A percentile compares a stretch with the other conserved stretches of the same genome.
phyloP scores from a whole-genome alignment of 64 coral and sea anemone species.

The Pocillopora verrucosa region DNA sequence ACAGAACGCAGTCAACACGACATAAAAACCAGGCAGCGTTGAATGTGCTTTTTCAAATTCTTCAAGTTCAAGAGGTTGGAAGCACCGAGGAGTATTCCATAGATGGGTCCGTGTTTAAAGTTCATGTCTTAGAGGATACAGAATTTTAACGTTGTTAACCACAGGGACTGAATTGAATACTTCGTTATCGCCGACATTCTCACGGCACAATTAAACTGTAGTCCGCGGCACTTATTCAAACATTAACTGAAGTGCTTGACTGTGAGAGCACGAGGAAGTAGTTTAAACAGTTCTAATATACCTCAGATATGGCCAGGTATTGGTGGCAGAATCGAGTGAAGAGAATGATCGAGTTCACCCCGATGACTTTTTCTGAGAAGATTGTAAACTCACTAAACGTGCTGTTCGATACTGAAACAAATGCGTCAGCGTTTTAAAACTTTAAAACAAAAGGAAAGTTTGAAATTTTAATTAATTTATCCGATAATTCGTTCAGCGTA shows the following conservation, averaged over 20 bases:
- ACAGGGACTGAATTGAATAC: background rate
- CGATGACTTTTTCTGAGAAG: background rate
- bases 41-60: constrained; percentile 44
- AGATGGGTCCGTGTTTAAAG: constrained; percentile 4
- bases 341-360: too few species aligned
- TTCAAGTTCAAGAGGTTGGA: constrained; percentile 44
- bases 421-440: background rate
- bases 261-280: too few species aligned
- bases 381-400: background rate
- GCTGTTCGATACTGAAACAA: background rate
- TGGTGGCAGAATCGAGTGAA: too few species aligned
- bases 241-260: background rate
- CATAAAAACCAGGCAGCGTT: constrained; percentile 10
- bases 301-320: too few species aligned
- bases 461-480: background rate
- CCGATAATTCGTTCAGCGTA: background rate
- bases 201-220: background rate
- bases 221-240: background rate
- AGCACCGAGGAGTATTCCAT: constrained; percentile 3
- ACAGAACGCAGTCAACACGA: constrained; percentile 17
- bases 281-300: too few species aligned
- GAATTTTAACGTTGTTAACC: background rate
- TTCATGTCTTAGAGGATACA: constrained; percentile 28
- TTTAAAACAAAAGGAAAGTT: background rate
- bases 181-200: background rate